Evolutionary conservation across 2,113 vertebrate genomes (phyloP), one percentile per base, ranked within the genome.

Genomic region (Heterocephalus glaber): DNA sequence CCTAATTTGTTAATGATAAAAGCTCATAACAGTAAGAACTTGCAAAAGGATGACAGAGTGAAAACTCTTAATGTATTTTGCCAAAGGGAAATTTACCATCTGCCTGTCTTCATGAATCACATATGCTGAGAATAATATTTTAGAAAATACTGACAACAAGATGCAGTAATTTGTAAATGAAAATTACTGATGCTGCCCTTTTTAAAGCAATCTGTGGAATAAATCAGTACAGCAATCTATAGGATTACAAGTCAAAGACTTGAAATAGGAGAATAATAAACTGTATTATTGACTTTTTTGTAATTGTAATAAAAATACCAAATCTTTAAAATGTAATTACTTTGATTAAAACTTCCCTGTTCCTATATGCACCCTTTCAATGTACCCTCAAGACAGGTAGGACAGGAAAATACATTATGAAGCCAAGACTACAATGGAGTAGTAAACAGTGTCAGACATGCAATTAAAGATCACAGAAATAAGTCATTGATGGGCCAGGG

Each of bases 121-220:
- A 97, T 98, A 97, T 97, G 93, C 96, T 96, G 86, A 97, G 86
- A 93, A 95, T 81, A 97, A 89, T 98, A 97, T 98, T 98, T 98
- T 97, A 49, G 58, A 97, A 94, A 93, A 96, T 61, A 63, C 96
- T 98, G 96, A 97, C 93, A 98, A 96, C 41, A 96, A 97, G 54
- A 95, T 81, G 35, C 70, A 96, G 97, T 97, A 92, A 97, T 97
- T 97, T 63, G n/a, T 96, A 98, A 98, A 95, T 97, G 86, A 96
- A 98, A 98, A 98, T 98, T 96, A 97, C 63, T 72, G 86, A 92
- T 77, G 61, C 88, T 98, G 80, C 70, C 90, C 97, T 97, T 98
- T 97, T 97, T 10, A 94, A 96, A 49, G 96, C 97, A 97, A 91
- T 97, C 91, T 94, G 79, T 63, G 56, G 83, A 92, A 93, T 98